Base-by-base conservation (phyloP, 2,113 vertebrate genomes). In the Micromys minutus region DNA sequence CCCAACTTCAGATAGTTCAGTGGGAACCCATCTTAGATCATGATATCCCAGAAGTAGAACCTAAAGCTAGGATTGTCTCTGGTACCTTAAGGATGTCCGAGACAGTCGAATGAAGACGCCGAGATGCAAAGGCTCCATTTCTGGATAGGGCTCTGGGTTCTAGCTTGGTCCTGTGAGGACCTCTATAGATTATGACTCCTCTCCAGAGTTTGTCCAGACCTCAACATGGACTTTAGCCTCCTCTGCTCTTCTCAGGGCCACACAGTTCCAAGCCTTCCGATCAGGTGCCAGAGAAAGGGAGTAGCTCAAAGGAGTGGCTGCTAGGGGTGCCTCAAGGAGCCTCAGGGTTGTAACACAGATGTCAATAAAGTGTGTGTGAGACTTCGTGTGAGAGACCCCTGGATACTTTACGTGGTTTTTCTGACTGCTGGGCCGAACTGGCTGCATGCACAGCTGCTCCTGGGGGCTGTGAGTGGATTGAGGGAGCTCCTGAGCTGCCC, bases 291-390 rank as follows among this genome's bases (percentile, higher is more conserved):
- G 31, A 11, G 31, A 76, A 59, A 57, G 79, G 91, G 74, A 24
- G 36, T 16, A n/a, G n/a, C 34, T 67, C 71, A 7, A 7, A 39
- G 10, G 52, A 77, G 29, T 17, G 15, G n/a, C 63, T 39, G 16
- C 13, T 65, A 69, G 5, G 34, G 26, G 26, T 75, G 26, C 65
- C 4, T 19, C 5, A n/a, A 45, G 67, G 61, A 67, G n/a, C 69
- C 34, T 10, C 3, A 5, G 10, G n/a, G n/a, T n/a, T n/a, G 7
- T 75, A 1, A 6, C 2, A 39, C 57, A 9, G 1, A 5, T 3
- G 12, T 42, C 72, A 47, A 0, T 7, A 8, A 21, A 2, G 17
- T 67, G 10, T 12, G 5, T 24, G 19, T 63, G 65, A 87, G 39
- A 6, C 22, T 71, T n/a, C 22, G 3, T 7, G 3, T 1, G 2